A percentile compares a stretch with the other conserved stretches of the same genome.
These are phyloP conservation scores for Camponotus pennsylvanicus DNA, from an alignment of 1,140 invertebrate species.

Conservation along the genomic window DNA sequence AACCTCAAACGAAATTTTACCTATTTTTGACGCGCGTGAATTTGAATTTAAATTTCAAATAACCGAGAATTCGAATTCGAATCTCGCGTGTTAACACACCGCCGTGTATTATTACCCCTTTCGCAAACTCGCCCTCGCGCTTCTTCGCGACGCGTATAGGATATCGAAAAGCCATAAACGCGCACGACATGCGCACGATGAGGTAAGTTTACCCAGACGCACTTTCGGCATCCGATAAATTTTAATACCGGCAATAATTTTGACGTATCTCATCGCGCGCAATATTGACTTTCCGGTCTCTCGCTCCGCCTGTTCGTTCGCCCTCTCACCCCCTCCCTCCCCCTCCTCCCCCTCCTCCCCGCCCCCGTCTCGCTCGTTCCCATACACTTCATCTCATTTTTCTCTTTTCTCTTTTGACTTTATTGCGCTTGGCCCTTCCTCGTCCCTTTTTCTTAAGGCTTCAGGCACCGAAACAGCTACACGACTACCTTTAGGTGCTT, in stretches of 20 bases:
- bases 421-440: slow-evolving; percentile 28
- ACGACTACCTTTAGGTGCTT: slow-evolving; percentile 10
- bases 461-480: slow-evolving; percentile 9
- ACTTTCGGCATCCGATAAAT: slow-evolving; percentile 42
- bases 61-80: not conserved
- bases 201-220: slow-evolving; percentile 44
- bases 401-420: not conserved
- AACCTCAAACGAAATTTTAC: not conserved
- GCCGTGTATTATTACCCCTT: not conserved
- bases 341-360: not conserved
- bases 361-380: slow-evolving; percentile 23
- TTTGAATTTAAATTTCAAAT: too few species aligned
- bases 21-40: not conserved
- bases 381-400: slow-evolving; percentile 12
- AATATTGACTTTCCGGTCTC: slow-evolving; percentile 54
- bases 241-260: slow-evolving; percentile 48
- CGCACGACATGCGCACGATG: slow-evolving; percentile 8
- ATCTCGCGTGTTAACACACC: not conserved
- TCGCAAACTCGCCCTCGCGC: not conserved
- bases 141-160: not conserved
- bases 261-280: slow-evolving; percentile 40
- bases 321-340: not conserved
- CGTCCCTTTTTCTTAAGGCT: not conserved
- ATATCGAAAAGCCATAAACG: slow-evolving; percentile 70
- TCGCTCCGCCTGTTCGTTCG: slow-evolving; percentile 4